Percentiles rank a stretch among this genome's conserved stretches.
Conservation (phyloP, 1,140 invertebrate species). For the Drosophila subpulchrella region DNA sequence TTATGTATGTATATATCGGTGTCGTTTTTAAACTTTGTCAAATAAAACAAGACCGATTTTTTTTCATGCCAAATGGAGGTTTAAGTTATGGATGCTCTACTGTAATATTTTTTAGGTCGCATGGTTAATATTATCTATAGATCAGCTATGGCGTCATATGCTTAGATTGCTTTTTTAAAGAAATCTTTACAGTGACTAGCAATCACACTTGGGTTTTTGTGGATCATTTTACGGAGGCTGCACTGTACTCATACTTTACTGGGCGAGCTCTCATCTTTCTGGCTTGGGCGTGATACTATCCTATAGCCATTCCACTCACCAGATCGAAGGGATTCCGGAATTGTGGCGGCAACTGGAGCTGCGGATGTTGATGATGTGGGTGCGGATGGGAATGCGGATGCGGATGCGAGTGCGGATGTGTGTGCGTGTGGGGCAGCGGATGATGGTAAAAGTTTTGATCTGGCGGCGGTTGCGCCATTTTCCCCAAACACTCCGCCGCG, state of each 20-base stretch:
- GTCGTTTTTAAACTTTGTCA: too few species aligned
- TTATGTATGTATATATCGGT: too few species aligned
- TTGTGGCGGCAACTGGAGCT: conserved; percentile 78
- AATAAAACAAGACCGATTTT: too few species aligned
- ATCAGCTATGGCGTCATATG: too few species aligned
- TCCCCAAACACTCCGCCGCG: conserved; percentile 46
- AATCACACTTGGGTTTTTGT: not conserved
- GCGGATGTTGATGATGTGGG: conserved; percentile 62
- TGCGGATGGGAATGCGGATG: conserved; percentile 55
- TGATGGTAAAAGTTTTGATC: conserved; percentile 81
- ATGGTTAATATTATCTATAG: too few species aligned
- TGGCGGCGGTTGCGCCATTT: conserved; percentile 81
- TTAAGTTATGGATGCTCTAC: too few species aligned
- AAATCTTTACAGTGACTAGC: not conserved
- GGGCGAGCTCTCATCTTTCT: not conserved
- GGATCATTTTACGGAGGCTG: not conserved
- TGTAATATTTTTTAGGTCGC: too few species aligned
- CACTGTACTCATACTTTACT: not conserved
- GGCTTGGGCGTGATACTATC: not conserved
- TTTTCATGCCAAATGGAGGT: too few species aligned
- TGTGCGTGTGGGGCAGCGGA: conserved; percentile 65
- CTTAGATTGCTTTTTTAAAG: too few species aligned
- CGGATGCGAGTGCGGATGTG: conserved; percentile 56
- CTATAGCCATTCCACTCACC: conserved; percentile 46
- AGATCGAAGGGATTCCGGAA: conserved; percentile 79